Percentiles rank a stretch among this genome's conserved stretches.
Conservation (phyloP, 2,797 vertebrate genomes). For the Pelodytes ibericus region DNA sequence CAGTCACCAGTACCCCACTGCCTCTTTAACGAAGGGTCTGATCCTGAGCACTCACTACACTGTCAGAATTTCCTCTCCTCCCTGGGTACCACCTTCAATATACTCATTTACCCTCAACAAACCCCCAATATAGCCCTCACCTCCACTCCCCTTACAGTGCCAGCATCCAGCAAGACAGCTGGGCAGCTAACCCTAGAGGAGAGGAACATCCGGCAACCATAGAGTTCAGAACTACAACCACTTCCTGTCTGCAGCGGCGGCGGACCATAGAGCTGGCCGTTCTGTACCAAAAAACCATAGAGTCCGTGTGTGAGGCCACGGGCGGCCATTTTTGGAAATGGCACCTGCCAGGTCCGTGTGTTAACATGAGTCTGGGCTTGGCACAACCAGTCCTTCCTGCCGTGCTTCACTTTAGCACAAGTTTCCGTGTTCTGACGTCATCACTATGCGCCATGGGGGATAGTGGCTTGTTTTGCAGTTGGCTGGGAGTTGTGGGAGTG, state of each 20-base stretch:
- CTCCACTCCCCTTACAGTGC: background rate
- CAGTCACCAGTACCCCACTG: background rate
- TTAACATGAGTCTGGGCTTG: too few species aligned
- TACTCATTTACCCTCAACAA: background rate
- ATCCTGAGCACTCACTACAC: background rate
- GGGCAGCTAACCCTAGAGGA: slow-evolving; percentile 23
- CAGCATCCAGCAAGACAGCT: slow-evolving; percentile 19
- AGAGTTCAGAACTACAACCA: slow-evolving; percentile 2
- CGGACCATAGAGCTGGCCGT: background rate
- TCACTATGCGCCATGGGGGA: too few species aligned
- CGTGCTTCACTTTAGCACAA: too few species aligned
- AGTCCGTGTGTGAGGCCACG: background rate
- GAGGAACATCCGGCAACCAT: slow-evolving; percentile 24
- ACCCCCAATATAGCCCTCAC: background rate
- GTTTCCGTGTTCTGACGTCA: too few species aligned
- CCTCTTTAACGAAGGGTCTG: too few species aligned
- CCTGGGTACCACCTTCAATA: background rate
- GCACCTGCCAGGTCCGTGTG: too few species aligned
- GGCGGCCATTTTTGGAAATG: slow-evolving; percentile 16
- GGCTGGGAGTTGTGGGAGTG: too few species aligned
- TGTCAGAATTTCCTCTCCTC: background rate
- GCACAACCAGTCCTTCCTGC: too few species aligned
- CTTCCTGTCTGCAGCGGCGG: slow-evolving; percentile 17
- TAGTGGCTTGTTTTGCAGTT: too few species aligned
- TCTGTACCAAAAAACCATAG: slow-evolving; percentile 9